Conservation (phyloP, 1,140 invertebrate genomes). For the Rhyacophila brunnea region DNA sequence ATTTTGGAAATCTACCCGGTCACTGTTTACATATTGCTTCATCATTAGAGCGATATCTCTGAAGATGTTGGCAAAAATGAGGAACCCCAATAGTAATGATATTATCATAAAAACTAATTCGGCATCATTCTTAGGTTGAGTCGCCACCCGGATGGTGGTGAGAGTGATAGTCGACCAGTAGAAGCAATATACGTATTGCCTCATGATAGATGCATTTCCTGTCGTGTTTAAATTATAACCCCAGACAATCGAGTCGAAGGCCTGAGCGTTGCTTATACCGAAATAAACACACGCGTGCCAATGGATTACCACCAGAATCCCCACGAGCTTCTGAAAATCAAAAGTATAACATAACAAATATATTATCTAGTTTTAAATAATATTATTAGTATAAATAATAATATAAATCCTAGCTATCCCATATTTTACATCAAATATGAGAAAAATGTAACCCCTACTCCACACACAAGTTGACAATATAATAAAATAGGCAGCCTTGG, state of each 20-base stretch:
- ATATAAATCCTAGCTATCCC: no score
- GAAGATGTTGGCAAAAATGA: conserved; percentile 89
- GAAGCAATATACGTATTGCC: conserved; percentile 91
- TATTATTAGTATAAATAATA: no score
- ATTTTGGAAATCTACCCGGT: conserved; percentile 90
- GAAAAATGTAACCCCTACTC: no score
- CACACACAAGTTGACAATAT: no score
- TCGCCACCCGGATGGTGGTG: conserved; percentile 89
- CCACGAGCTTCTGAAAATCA: conserved; percentile 67
- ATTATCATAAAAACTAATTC: conserved; percentile 88
- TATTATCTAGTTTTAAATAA: no score
- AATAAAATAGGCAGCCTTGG: no score
- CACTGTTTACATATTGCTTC: conserved; percentile 95
- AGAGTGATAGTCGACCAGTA: conserved; percentile 96
- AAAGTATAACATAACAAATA: no score
- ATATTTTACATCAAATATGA: no score
- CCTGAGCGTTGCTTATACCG: conserved; percentile 85
- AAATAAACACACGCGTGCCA: conserved; percentile 98
- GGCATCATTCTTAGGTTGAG: conserved; percentile 79
- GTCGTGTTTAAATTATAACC: conserved; percentile 71
- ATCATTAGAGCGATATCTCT: conserved; percentile 96
- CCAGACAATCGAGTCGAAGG: conserved; percentile 89
- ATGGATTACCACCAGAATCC: conserved; percentile 91
- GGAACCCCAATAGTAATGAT: conserved; percentile 84
- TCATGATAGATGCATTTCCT: conserved; percentile 66